phyloP scores from a whole-genome alignment of 2,888 invertebrate species.

The Calephelis perditalis region DNA sequence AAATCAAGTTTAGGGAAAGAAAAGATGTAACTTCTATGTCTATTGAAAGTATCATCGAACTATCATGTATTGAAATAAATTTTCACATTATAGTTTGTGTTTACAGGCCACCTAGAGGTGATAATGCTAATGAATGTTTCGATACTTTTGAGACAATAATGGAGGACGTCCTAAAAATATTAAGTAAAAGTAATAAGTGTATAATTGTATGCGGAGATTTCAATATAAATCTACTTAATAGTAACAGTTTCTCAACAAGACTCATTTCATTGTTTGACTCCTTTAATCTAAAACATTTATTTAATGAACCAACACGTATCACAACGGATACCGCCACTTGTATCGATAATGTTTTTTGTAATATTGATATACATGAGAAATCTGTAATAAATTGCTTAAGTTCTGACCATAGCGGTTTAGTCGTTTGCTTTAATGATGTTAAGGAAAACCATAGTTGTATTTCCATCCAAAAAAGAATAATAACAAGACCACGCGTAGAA shows the following conservation, averaged over 20 bases:
- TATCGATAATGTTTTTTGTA: too few relatives aligned
- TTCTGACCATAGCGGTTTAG: not conserved
- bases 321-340: not conserved
- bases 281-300: not conserved
- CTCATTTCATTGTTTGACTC: not conserved
- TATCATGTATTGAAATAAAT: not conserved
- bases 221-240: too few relatives aligned
- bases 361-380: not conserved
- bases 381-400: not conserved
- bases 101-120: not conserved
- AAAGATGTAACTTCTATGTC: not conserved
- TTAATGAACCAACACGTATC: not conserved
- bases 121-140: not conserved
- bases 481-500: not conserved
- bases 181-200: not conserved
- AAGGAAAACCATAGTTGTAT: not conserved
- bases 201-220: too few relatives aligned
- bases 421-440: not conserved
- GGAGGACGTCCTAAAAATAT: not conserved
- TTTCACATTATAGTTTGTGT: not conserved
- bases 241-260: too few relatives aligned
- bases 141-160: not conserved
- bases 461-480: not conserved
- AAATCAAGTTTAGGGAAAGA: not conserved
- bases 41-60: not conserved